Conservation (phyloP, 2,888 invertebrate genomes). For the Metalampra italica region DNA sequence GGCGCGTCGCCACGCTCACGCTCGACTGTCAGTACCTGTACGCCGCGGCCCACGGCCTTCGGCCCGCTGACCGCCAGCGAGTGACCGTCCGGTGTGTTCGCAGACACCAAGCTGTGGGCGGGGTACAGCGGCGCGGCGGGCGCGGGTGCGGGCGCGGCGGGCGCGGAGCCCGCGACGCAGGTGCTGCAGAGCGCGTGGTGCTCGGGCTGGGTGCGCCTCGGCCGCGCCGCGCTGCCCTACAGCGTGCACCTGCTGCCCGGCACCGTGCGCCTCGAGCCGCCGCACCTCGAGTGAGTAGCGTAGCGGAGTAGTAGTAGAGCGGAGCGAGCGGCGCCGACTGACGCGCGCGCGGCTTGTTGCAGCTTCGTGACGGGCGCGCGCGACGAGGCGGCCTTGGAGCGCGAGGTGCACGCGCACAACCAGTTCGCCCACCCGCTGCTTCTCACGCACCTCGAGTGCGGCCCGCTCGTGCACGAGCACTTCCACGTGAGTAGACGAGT, state of each 20-base stretch:
- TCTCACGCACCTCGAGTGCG: slow-evolving; percentile 30
- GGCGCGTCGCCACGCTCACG: slow-evolving; percentile 29
- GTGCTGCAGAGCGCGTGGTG: slow-evolving; percentile 39
- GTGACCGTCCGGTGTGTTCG: background rate
- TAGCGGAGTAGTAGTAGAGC: too few relatives aligned
- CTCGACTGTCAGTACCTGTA: slow-evolving; percentile 17
- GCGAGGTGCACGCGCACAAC: slow-evolving; percentile 44
- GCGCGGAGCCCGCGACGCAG: slow-evolving; percentile 14
- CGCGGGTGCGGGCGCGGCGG: slow-evolving; percentile 10
- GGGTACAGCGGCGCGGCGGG: slow-evolving; percentile 16
- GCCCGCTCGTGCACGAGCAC: slow-evolving; percentile 24
- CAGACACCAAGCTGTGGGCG: slow-evolving; percentile 54
- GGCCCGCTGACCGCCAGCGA: too few relatives aligned
- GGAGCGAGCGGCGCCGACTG: too few relatives aligned
- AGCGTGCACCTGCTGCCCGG: slow-evolving; percentile 54
- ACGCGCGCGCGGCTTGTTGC: too few relatives aligned
- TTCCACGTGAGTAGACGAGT: slow-evolving; percentile 46
- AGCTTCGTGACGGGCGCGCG: slow-evolving; percentile 44
- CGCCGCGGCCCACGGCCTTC: background rate
- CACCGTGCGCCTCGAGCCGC: slow-evolving; percentile 35
- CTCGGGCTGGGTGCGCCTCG: slow-evolving; percentile 58
- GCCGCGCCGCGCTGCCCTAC: slow-evolving; percentile 53
- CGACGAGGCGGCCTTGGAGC: slow-evolving; percentile 25
- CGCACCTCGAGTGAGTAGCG: slow-evolving; percentile 34
- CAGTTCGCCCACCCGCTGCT: slow-evolving; percentile 43